Percentiles rank a stretch among this genome's conserved stretches.
Conservation (phyloP, 2,888 invertebrate species). For the Meghimatium bilineatum region DNA sequence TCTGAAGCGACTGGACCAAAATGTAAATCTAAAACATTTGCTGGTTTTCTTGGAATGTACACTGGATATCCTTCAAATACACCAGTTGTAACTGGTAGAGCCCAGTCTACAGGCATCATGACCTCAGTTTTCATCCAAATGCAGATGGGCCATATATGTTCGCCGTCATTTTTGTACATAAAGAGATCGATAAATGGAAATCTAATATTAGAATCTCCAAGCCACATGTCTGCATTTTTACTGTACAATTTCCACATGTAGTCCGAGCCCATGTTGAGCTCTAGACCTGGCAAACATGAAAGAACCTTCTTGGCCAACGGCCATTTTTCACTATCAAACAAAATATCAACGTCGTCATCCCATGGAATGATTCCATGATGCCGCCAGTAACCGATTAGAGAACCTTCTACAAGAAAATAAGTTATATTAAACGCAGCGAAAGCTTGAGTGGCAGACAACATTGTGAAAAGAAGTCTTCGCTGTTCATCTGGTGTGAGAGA, state of each 20-base stretch:
- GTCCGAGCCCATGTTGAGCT: constrained; percentile 50
- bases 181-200: constrained; percentile 53
- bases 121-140: constrained; percentile 52
- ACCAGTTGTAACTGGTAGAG: constrained; percentile 34
- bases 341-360: constrained; percentile 50
- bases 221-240: constrained; percentile 46
- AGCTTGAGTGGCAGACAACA: constrained; percentile 42
- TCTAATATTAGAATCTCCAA: constrained; percentile 40
- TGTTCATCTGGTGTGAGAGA: constrained; percentile 44
- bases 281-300: constrained; percentile 48
- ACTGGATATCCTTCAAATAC: constrained; percentile 47
- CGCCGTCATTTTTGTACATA: constrained; percentile 42
- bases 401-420: constrained; percentile 47
- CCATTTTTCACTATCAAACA: constrained; percentile 48
- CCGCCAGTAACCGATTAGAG: constrained; percentile 48
- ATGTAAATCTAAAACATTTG: background rate
- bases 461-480: constrained; percentile 41
- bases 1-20: constrained; percentile 36
- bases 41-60: constrained; percentile 37
- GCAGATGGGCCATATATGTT: constrained; percentile 50
- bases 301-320: constrained; percentile 43
- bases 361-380: constrained; percentile 52
- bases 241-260: constrained; percentile 52
- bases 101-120: constrained; percentile 31
- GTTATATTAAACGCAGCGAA: constrained; percentile 49